Conservation (phyloP, 2,888 invertebrate species). For the Adineta ricciae region DNA sequence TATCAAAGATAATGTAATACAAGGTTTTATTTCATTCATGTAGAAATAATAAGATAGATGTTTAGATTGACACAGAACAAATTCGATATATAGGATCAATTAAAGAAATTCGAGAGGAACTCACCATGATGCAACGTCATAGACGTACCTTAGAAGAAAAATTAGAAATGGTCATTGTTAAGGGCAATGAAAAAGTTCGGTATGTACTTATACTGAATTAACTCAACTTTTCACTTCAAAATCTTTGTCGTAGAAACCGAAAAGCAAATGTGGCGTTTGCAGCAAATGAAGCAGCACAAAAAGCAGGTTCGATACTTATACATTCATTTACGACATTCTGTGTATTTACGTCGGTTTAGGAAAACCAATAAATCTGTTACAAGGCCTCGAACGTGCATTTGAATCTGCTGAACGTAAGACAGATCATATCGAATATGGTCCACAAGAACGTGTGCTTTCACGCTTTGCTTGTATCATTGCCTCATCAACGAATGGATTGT, state of each 20-base stretch:
- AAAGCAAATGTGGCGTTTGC: not conserved
- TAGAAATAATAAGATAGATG: too few relatives aligned
- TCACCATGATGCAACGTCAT: slow-evolving; percentile 27
- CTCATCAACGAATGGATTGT: slow-evolving; percentile 9
- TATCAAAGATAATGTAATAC: not conserved
- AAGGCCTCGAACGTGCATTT: slow-evolving; percentile 32
- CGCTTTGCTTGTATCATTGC: slow-evolving; percentile 26
- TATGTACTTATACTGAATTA: too few relatives aligned
- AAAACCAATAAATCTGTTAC: not conserved
- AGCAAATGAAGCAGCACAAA: not conserved
- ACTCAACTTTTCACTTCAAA: too few relatives aligned
- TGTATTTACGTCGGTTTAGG: not conserved
- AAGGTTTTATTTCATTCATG: too few relatives aligned
- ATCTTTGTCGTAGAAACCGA: not conserved
- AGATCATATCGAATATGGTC: slow-evolving; percentile 26
- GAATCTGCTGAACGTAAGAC: slow-evolving; percentile 26
- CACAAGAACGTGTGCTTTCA: slow-evolving; percentile 30
- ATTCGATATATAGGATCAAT: slow-evolving; percentile 23
- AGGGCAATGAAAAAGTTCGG: not conserved
- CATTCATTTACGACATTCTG: not conserved
- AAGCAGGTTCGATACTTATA: not conserved
- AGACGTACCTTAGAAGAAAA: slow-evolving; percentile 30
- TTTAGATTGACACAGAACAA: slow-evolving; percentile 26
- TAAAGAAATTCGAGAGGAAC: slow-evolving; percentile 23
- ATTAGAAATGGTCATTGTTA: slow-evolving; percentile 21